Percentiles rank a stretch among this genome's conserved stretches.
Conservation (phyloP, 2,888 invertebrate genomes). For the Linnaemya vulpina region DNA sequence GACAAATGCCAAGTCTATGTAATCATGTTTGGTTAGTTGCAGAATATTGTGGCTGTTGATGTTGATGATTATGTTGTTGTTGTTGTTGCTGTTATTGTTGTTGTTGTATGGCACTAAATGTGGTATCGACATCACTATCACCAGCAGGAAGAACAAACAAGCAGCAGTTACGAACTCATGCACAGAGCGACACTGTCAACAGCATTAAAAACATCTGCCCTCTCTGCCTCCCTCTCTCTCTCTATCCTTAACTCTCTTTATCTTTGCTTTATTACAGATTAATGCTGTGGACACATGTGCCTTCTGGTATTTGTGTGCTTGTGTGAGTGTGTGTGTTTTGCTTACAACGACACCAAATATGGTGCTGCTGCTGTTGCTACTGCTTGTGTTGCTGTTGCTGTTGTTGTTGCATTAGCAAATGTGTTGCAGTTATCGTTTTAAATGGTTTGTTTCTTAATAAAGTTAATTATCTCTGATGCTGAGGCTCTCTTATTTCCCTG, state of each 20-base stretch:
- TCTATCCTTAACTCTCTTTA: no score
- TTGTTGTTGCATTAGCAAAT: slow-evolving; percentile 42
- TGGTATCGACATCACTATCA: slow-evolving; percentile 51
- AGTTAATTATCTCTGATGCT: slow-evolving; percentile 52
- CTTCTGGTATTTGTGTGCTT: slow-evolving; percentile 22
- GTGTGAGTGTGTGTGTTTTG: slow-evolving; percentile 26
- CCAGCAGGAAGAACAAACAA: slow-evolving; percentile 14
- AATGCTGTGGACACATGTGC: slow-evolving; percentile 35
- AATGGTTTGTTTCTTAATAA: slow-evolving; percentile 63
- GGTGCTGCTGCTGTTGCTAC: not conserved
- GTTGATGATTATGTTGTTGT: slow-evolving; percentile 1
- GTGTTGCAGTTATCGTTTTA: slow-evolving; percentile 56
- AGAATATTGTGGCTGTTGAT: slow-evolving; percentile 43
- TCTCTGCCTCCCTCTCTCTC: not conserved
- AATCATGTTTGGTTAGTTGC: slow-evolving; percentile 42
- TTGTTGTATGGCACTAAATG: slow-evolving; percentile 41
- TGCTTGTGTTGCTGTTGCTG: slow-evolving; percentile 6
- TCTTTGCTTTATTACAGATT: slow-evolving; percentile 32
- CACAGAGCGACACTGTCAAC: slow-evolving; percentile 40
- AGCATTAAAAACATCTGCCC: slow-evolving; percentile 43
- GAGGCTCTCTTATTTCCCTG: not conserved
- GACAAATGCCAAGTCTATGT: slow-evolving; percentile 58
- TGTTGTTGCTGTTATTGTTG: slow-evolving; percentile 8
- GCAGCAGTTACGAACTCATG: not conserved
- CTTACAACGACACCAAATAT: slow-evolving; percentile 24